phyloP scores from a whole-genome alignment of 2,797 vertebrate genomes.

The Macropus fuliginosus region DNA sequence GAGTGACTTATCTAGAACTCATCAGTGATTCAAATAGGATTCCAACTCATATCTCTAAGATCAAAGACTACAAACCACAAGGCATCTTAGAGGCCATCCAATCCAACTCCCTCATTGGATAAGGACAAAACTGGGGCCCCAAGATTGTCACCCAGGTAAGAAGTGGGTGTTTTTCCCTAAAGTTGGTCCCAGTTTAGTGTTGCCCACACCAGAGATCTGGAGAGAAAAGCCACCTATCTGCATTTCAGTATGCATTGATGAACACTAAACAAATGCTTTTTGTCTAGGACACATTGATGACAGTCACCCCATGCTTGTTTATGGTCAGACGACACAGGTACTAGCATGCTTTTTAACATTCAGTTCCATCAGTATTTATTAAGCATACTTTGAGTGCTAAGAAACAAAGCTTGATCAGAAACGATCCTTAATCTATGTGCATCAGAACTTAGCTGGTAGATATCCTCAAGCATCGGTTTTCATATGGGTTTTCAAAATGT shows the following conservation, averaged over 20 bases:
- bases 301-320: not conserved
- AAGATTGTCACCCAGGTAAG: not conserved
- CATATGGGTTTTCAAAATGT: not conserved
- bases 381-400: not conserved
- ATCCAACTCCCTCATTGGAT: not conserved
- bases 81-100: not conserved
- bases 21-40: not conserved
- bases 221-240: not conserved
- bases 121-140: not conserved
- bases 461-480: not conserved
- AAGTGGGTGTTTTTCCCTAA: not conserved
- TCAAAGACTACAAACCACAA: not conserved
- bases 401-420: not conserved
- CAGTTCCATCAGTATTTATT: not conserved
- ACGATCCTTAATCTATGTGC: rapidly evolving
- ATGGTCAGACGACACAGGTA: not conserved
- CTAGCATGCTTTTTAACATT: not conserved
- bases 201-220: not conserved
- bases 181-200: not conserved
- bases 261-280: not conserved
- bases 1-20: not conserved
- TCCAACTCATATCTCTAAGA: not conserved
- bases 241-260: not conserved
- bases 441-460: not conserved
- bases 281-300: not conserved